These are phyloP conservation scores for Leistus spinibarbis DNA, from an alignment of 2,888 invertebrate species.

Conservation along the genomic window DNA sequence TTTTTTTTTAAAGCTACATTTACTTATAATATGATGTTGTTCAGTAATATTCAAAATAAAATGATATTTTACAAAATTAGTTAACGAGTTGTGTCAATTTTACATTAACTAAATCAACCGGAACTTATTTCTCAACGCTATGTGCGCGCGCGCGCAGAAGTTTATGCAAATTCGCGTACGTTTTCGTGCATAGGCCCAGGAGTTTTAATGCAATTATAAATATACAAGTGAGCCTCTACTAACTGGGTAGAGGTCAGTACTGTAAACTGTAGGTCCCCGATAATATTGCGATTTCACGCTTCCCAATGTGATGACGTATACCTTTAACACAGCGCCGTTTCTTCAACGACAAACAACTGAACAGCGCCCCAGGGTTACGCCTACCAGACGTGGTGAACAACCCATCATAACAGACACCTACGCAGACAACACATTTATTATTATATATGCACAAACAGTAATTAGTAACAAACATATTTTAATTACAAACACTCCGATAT, in stretches of 20 bases:
- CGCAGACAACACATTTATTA: not conserved
- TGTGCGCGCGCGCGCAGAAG: too few species aligned
- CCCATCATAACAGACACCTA: constrained; percentile 6
- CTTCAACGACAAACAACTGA: not conserved
- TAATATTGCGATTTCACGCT: constrained; percentile 1
- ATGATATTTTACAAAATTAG: not conserved
- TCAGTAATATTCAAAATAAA: not conserved
- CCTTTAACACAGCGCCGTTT: not conserved
- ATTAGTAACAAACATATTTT: not conserved
- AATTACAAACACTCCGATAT: not conserved
- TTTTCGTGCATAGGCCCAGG: too few species aligned
- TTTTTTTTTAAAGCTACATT: not conserved
- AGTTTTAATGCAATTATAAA: too few species aligned
- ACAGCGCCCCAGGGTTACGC: constrained; percentile 3
- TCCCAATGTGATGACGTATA: constrained; percentile 6
- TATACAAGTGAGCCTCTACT: too few species aligned
- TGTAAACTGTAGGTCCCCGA: not conserved
- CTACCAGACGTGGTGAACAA: constrained; percentile 11
- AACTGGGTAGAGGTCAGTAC: too few species aligned
- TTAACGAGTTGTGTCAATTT: not conserved
- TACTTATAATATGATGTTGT: not conserved
- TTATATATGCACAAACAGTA: not conserved
- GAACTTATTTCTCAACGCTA: too few species aligned
- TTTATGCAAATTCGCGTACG: too few species aligned
- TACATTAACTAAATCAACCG: too few species aligned